Evolutionary conservation across 2,888 invertebrate genomes (phyloP).

Genomic region (Himalopsyche kuldschensis): DNA sequence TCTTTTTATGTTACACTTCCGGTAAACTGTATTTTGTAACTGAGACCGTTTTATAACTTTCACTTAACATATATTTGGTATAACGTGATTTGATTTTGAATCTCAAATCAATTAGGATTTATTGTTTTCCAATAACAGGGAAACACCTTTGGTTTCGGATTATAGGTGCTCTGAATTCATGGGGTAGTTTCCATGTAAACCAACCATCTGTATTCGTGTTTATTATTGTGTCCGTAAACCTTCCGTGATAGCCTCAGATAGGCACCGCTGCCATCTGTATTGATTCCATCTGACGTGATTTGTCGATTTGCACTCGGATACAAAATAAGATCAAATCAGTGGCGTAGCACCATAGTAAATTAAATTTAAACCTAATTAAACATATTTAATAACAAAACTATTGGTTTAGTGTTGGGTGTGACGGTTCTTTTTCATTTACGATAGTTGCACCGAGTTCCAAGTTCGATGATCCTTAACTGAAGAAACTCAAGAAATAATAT

Average conservation of each 20-base stretch:
- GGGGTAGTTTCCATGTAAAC: not conserved
- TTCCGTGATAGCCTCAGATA: not conserved
- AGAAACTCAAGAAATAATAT: no score
- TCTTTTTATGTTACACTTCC: no score
- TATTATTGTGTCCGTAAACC: not conserved
- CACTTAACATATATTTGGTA: no score
- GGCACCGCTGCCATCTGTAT: not conserved
- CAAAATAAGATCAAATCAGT: not conserved
- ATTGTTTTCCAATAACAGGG: not conserved
- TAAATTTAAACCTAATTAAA: not conserved
- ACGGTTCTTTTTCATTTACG: no score
- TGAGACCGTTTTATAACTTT: no score
- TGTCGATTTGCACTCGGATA: not conserved
- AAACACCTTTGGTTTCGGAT: not conserved
- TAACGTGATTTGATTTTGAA: no score
- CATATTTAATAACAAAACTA: no score
- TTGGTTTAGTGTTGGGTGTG: no score
- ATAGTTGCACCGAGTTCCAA: no score
- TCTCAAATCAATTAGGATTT: not conserved
- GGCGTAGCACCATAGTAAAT: not conserved
- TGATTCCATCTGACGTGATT: slow-evolving; percentile 12
- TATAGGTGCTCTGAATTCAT: not conserved
- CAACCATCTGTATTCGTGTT: not conserved
- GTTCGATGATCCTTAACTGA: no score
- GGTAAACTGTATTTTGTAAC: no score